Evolutionary conservation across 2,797 vertebrate species (phyloP), one percentile per base, ranked within the genome.

Genomic region (Bufotes viridis): DNA sequence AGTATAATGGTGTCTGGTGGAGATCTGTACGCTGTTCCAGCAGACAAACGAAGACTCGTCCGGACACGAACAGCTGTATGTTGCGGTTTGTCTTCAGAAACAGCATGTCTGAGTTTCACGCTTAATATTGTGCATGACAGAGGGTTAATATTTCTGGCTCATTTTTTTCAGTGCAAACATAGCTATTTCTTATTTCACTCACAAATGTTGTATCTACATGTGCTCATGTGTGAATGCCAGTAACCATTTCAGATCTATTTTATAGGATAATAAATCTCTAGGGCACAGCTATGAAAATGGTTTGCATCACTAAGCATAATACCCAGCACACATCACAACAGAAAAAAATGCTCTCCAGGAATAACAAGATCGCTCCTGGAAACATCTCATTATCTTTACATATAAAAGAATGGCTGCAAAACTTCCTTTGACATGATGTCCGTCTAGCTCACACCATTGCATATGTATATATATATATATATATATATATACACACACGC

Each of bases 301-400:
- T 81, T 86, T 86, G 78, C 76, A 70, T 81, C 85, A 72, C 78
- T 87, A 81, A 70, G 69, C 78, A 81, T 76, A 87, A 87, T 26
- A 60, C 15, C 55, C 69, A 81, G 13, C 67, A 81, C 29, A 65
- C 78, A 67, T 72, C 22, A 78, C 78, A 87, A 60, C 26, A 81
- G 24, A 87, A 61, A 78, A 55, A 80, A 87, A 67, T 58, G 53
- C 18, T 72, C 70, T 81, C 58, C 83, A 58, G 65, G 61, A 69
- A 79, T 65, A 86, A 86, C 65, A 70, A 26, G 24, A 80, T 80
- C 57, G 26, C 76, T 70, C 85, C 51, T 14, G 85, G 20, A 79
- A 87, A 87, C 65, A 61, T 79, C 70, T 79, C 55, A 70, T 67
- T 69, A 60, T 42, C 78, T 81, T 87, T 87, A 70, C 34, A 22